Evolutionary conservation across 2,888 invertebrate species (phyloP).

Genomic region (Lagria hirta): DNA sequence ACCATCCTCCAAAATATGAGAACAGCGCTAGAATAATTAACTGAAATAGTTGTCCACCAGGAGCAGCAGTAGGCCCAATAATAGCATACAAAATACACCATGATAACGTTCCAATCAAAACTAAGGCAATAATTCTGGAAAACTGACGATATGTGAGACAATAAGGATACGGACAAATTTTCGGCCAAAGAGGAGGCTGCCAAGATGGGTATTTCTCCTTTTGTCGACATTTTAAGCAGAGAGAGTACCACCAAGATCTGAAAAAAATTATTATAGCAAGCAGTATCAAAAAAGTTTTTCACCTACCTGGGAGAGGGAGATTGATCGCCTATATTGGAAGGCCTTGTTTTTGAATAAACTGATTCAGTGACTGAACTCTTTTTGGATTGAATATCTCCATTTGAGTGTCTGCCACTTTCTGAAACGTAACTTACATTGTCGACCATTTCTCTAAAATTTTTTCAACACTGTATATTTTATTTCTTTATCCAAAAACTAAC

Average conservation of each 20-base stretch:
- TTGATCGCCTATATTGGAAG: constrained; percentile 44
- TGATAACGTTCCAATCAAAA: constrained; percentile 70
- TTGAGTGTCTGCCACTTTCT: constrained; percentile 48
- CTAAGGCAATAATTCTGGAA: constrained; percentile 72
- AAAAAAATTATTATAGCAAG: too few species aligned
- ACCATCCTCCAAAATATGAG: constrained; percentile 81
- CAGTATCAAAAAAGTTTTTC: constrained; percentile 7
- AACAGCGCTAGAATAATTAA: constrained; percentile 73
- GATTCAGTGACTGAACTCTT: constrained; percentile 54
- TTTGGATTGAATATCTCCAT: constrained; percentile 50
- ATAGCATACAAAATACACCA: constrained; percentile 79
- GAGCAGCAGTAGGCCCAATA: constrained; percentile 76
- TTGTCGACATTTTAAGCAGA: constrained; percentile 79
- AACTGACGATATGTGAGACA: constrained; percentile 83
- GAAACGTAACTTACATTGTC: too few species aligned
- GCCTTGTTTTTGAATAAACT: constrained; percentile 48
- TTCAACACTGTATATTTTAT: too few species aligned
- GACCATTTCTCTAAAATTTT: constrained; percentile 14
- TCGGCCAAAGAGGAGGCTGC: constrained; percentile 81
- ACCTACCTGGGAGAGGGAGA: background rate
- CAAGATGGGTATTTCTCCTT: constrained; percentile 69
- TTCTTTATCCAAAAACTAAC: too few species aligned
- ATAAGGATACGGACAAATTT: constrained; percentile 79
- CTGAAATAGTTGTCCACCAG: constrained; percentile 80
- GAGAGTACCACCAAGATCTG: constrained; percentile 82